Base-by-base conservation (phyloP, 2,797 vertebrate species). In the Betta splendens region DNA sequence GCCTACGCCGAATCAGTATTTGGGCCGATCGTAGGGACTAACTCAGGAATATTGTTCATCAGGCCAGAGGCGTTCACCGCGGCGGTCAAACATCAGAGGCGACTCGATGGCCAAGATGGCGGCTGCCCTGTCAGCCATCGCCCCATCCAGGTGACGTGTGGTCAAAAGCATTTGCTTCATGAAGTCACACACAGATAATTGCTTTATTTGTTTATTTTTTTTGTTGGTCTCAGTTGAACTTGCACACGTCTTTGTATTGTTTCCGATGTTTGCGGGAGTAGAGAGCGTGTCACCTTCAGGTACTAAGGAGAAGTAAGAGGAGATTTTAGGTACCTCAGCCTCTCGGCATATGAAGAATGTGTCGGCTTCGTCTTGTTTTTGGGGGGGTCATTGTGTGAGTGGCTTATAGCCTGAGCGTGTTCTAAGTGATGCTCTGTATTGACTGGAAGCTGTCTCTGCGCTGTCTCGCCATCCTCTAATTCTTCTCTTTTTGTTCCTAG, bases 41-140 rank as follows among this genome's bases (percentile, higher is more conserved):
- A 85, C 88, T 90, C 88, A 90, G 88, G 88, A 85, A 90, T 86
- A 48, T 68, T 65, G 37, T 81, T 74, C 46, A 66, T 69, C 47
- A 46, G 50, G 67, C 51, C 43, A 50, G 54, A 69, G 76, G 55
- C 31, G 37, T 61, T 80, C 45, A 67, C 47, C 66, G 46, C 40
- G 33, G 49, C 59, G 75, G 59, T 70, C 46, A 28, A 36, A 59
- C 45, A 12, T 20, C 18, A 3, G 33, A 68, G 38, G 48, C 45
- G 57, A 63, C 39, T 64, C 40, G 5, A 15, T 25, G 53, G 26
- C 61, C 18, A 3, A 22, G 54, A 59, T 20, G 11, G 64, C 62
- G 63, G 58, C 46, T 69, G 54, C 53, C 50, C 53, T 64, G 40
- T 42, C 49, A n/a, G 48, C 38, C 22, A 29, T 55, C 36, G 63